Evolutionary conservation across 1,140 invertebrate species (phyloP), one percentile per base, ranked within the genome.

Genomic region (Rhynchophorus ferrugineus): DNA sequence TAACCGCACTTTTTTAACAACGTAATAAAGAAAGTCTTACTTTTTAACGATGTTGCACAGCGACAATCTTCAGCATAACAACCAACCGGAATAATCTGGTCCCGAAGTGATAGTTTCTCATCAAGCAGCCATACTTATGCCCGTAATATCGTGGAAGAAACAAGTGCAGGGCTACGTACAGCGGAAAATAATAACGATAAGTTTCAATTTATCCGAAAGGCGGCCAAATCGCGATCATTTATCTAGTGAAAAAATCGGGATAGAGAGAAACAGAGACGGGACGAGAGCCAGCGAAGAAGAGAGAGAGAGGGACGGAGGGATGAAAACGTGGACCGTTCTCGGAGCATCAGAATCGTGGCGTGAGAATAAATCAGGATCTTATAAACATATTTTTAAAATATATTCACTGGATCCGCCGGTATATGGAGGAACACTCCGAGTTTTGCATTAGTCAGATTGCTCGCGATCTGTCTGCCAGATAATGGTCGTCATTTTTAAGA

Each of bases 401-500:
- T 60, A 61, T 61, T 60, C 56, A 61, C 50, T 54, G 51, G 54
- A n/a, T 50, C 54, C 45, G 56, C 46, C 56, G 36, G 49, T 49
- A 49, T 53, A 54, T 52, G 56, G 50, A 49, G 44, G 45, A 5
- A 5, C 24, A 51, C 44, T 38, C 53, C 50, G 49, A 55, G 47
- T 57, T 65, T 62, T 63, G 55, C 64, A 66, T 66, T 65, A 63
- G 64, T 64, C 60, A 65, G 63, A 66, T 65, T 65, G 61, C 63
- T 60, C 57, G 59, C 60, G 57, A 62, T 61, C 63, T 63, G 59
- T 65, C 63, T 62, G 50, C 57, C 52, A 54, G 57, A 63, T 65
- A 65, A 65, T 66, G 60, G 64, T 59, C 56, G 56, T 65, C 61
- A 66, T 66, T 66, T 66, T 66, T 66, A 66, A 66, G 59, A 62